A percentile compares a stretch with the other conserved stretches of the same genome.
phyloP scores from a whole-genome alignment of 2,113 vertebrate genomes.

The Menura novaehollandiae region DNA sequence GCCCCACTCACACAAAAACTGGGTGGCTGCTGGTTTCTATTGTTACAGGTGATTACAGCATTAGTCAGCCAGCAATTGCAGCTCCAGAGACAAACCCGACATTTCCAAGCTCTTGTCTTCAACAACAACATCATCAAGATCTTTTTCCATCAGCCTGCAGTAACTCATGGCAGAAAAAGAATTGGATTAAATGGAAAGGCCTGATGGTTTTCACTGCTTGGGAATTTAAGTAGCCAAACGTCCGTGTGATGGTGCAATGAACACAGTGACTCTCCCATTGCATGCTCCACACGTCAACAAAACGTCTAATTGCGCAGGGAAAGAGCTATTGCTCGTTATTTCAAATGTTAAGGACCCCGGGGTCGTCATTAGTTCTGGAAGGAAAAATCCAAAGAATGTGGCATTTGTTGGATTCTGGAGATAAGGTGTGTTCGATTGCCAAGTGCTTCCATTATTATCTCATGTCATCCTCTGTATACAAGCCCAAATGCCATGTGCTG shows the following conservation, averaged over 20 bases:
- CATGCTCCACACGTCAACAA: not conserved
- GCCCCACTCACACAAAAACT: not conserved
- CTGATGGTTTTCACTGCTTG: not conserved
- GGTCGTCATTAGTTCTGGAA: not conserved
- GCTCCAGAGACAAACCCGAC: not conserved
- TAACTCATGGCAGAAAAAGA: not conserved
- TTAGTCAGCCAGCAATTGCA: not conserved
- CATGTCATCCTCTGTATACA: not conserved
- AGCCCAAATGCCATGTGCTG: not conserved
- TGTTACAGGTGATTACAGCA: not conserved
- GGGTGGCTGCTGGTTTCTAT: not conserved
- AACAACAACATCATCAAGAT: not conserved
- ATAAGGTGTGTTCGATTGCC: not conserved
- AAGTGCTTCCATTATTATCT: not conserved
- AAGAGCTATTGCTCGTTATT: not conserved
- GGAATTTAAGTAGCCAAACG: not conserved
- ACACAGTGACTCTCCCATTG: not conserved
- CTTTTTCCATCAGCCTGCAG: not conserved
- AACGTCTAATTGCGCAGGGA: not conserved
- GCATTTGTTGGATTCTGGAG: not conserved
- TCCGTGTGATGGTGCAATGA: not conserved
- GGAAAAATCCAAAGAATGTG: not conserved
- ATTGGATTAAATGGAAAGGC: not conserved
- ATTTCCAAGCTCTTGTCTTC: not conserved
- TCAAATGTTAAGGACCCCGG: not conserved